phyloP scores from a whole-genome alignment of 2,888 invertebrate species.

The Parnassius smintheus region DNA sequence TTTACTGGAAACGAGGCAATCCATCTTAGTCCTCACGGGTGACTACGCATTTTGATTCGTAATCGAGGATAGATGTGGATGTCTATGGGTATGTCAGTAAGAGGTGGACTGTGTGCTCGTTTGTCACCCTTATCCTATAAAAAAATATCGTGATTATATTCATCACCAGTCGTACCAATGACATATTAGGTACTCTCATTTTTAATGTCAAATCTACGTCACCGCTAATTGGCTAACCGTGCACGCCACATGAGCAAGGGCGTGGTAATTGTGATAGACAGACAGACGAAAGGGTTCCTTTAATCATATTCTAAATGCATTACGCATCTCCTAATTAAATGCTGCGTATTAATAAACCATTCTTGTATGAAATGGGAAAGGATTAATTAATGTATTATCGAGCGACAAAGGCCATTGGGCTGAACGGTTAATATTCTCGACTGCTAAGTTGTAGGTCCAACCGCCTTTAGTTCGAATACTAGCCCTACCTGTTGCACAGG shows the following conservation, averaged over 20 bases:
- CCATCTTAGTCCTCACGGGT: no score
- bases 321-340: conserved; percentile 34
- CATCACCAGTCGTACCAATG: not conserved
- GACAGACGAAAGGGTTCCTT: conserved; percentile 47
- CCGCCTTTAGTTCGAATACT: no score
- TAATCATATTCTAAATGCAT: conserved; percentile 47
- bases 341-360: conserved; percentile 17
- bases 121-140: no score
- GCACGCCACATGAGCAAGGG: conserved; percentile 31
- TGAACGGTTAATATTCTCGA: no score
- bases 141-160: no score
- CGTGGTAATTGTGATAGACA: conserved; percentile 48
- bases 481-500: no score
- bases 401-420: not conserved
- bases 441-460: no score
- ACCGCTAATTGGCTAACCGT: conserved; percentile 17
- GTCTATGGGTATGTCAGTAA: no score
- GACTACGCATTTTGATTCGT: no score
- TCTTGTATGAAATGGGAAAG: conserved; percentile 4
- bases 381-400: conserved; percentile 7
- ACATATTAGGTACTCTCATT: not conserved
- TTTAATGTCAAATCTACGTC: conserved; percentile 26
- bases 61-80: no score
- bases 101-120: no score
- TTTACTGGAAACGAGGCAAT: no score